Evolutionary conservation across 1,140 invertebrate species (phyloP).

Genomic region (Bombus fervidus): DNA sequence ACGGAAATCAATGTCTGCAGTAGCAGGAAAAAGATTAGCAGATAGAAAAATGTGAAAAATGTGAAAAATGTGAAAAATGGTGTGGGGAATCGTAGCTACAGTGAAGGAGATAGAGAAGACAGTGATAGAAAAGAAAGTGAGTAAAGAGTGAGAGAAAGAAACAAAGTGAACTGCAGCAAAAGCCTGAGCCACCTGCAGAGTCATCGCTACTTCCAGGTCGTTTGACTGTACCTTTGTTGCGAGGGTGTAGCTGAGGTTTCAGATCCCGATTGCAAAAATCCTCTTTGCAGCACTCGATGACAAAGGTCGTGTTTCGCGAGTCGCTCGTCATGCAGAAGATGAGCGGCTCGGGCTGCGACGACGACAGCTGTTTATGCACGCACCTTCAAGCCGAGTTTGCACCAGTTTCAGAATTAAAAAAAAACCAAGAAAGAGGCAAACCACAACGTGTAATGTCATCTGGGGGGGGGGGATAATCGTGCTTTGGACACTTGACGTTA

Average conservation of each 20-base stretch:
- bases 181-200: constrained; percentile 73
- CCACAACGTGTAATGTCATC: constrained; percentile 17
- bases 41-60: not conserved
- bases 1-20: constrained; percentile 6
- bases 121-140: not conserved
- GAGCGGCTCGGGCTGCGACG: constrained; percentile 80
- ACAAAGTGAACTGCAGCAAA: constrained; percentile 52
- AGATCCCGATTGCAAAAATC: constrained; percentile 86
- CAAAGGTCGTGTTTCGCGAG: constrained; percentile 83
- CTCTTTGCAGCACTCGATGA: constrained; percentile 87
- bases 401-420: constrained; percentile 70
- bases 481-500: not conserved
- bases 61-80: not conserved
- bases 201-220: constrained; percentile 71
- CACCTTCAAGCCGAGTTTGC: constrained; percentile 82
- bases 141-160: constrained; percentile 3
- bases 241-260: constrained; percentile 82
- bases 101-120: not conserved
- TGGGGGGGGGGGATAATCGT: not conserved
- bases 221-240: constrained; percentile 80
- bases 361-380: constrained; percentile 80
- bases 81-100: not conserved
- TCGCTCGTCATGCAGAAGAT: constrained; percentile 82
- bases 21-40: not conserved
- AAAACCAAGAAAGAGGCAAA: constrained; percentile 8